phyloP scores from a whole-genome alignment of 2,113 vertebrate species.

The Carassius auratus region DNA sequence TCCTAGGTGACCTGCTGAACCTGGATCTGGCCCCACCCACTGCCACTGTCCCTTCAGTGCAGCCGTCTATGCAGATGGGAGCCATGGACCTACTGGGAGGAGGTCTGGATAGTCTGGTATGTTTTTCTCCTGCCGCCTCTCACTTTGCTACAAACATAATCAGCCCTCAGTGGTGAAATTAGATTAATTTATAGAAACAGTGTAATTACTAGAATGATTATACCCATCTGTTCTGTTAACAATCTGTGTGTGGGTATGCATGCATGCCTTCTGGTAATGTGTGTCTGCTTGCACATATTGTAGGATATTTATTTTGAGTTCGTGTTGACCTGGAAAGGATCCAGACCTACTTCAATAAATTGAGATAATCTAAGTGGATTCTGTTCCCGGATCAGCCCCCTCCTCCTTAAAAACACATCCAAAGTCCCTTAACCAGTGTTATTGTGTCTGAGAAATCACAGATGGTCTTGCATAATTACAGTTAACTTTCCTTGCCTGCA shows the following conservation, averaged over 20 bases:
- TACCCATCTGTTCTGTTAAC: not conserved
- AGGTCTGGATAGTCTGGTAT: constrained; percentile 92
- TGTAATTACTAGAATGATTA: not conserved
- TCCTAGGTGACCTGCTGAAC: constrained; percentile 93
- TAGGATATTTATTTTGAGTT: not conserved
- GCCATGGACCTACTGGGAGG: constrained; percentile 93
- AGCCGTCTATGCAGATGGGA: constrained; percentile 85
- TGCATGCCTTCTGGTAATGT: not conserved
- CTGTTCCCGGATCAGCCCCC: constrained; percentile 2
- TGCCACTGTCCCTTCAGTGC: constrained; percentile 77
- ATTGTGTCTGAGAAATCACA: constrained; percentile 3
- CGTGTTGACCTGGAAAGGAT: not conserved
- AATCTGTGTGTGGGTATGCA: not conserved
- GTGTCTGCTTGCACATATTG: not conserved
- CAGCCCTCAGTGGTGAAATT: not conserved
- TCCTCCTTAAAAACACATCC: not conserved
- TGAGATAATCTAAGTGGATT: not conserved
- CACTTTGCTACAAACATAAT: not conserved
- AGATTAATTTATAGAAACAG: not conserved
- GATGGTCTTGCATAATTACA: constrained; percentile 23
- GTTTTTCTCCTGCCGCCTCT: constrained; percentile 45
- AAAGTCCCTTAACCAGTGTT: constrained; percentile 23
- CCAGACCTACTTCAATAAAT: constrained; percentile 14
- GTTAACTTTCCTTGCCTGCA: constrained; percentile 21
- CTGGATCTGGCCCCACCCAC: constrained; percentile 89